These are phyloP conservation scores for Agrotis exclamationis DNA, from an alignment of 2,888 invertebrate species.

Conservation along the genomic window DNA sequence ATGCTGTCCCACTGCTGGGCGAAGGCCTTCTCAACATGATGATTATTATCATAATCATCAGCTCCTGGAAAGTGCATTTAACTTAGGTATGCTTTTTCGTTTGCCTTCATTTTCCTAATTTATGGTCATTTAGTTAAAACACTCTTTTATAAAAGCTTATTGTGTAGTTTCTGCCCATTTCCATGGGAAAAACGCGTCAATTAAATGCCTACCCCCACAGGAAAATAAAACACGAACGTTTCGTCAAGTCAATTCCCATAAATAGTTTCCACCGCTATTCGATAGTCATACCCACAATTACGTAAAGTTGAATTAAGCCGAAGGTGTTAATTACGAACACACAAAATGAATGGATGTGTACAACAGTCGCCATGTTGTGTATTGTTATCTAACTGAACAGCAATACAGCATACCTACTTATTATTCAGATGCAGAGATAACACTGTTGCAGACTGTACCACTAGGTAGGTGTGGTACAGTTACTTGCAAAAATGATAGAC, in stretches of 20 bases:
- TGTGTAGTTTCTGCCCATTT: not conserved
- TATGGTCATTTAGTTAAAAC: not conserved
- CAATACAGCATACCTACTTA: conserved; percentile 63
- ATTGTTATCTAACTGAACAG: conserved; percentile 66
- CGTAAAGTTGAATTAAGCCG: conserved; percentile 49
- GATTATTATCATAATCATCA: too few species aligned
- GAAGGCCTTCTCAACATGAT: not conserved
- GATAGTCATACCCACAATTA: conserved; percentile 31
- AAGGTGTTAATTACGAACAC: conserved; percentile 63
- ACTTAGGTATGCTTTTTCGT: not conserved
- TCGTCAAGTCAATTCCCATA: conserved; percentile 6
- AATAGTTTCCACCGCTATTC: conserved; percentile 11
- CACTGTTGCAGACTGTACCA: conserved; percentile 46
- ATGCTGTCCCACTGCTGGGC: too few species aligned
- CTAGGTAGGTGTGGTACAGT: conserved; percentile 41
- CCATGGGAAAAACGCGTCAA: not conserved
- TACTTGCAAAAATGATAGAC: conserved; percentile 44
- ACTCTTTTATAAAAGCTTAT: not conserved
- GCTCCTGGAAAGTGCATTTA: too few species aligned
- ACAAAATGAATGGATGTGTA: conserved; percentile 59
- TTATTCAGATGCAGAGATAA: conserved; percentile 68
- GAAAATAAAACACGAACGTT: not conserved
- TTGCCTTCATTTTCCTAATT: not conserved
- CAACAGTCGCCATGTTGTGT: conserved; percentile 59
- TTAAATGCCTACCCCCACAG: not conserved